Conservation (phyloP, 1,140 invertebrate genomes). For the Eumeta japonica region DNA sequence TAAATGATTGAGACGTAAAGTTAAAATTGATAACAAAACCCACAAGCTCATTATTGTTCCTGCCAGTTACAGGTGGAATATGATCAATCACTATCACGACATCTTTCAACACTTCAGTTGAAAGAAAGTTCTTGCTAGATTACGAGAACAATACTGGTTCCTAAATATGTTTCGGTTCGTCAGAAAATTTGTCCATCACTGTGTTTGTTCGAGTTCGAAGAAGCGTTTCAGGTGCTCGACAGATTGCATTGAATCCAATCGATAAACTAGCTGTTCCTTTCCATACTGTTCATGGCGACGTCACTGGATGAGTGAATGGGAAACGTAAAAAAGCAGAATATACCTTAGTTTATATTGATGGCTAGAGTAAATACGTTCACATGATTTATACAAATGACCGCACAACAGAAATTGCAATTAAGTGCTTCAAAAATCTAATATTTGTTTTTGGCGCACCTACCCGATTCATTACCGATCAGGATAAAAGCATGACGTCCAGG, state of each 20-base stretch:
- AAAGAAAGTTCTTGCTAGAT: conserved; percentile 19
- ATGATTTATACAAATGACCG: conserved; percentile 7
- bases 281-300: conserved; percentile 20
- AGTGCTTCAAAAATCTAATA: conserved; percentile 9
- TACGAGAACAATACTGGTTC: conserved; percentile 25
- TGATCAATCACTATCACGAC: conserved; percentile 23
- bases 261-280: conserved; percentile 20
- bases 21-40: conserved; percentile 15
- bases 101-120: conserved; percentile 21
- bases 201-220: conserved; percentile 21
- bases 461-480: conserved; percentile 11
- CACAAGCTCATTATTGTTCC: conserved; percentile 17
- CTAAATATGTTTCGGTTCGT: conserved; percentile 19
- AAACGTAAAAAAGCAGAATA: conserved; percentile 8
- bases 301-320: conserved; percentile 13
- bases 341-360: conserved; percentile 15
- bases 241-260: conserved; percentile 17
- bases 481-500: conserved; percentile 7
- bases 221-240: conserved; percentile 13
- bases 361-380: conserved; percentile 9
- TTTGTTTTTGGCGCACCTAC: conserved; percentile 10
- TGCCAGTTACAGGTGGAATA: conserved; percentile 14
- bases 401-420: conserved; percentile 4
- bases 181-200: conserved; percentile 23
- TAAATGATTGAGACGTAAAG: conserved; percentile 13